Base-by-base conservation (phyloP, 2,113 vertebrate species). In the Acrocephalus kingi region DNA sequence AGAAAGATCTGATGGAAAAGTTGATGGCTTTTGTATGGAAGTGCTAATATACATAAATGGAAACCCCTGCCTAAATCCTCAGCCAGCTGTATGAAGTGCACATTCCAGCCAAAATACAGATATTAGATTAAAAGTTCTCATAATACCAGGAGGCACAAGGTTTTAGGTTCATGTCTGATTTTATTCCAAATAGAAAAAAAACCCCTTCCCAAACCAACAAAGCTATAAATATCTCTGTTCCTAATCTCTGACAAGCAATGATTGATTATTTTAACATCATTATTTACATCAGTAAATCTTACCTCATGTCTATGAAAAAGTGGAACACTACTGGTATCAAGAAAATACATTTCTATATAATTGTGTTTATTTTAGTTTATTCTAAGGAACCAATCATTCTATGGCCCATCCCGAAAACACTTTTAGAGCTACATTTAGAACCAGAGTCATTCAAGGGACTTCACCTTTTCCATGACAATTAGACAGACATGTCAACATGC, bases 1-100 rank as follows among this genome's bases (percentile, higher is more conserved):
- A 91, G 83, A 90, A 95, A 84, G 11, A 63, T 89, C 68, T 63
- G 67, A 78, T 51, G 54, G 75, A 93, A 89, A 81, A 86, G 14
- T 63, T 83, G 54, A 61, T 91, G 51, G 10, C 12, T 54, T 85
- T 45, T 84, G 16, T 78, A 21, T 55, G 48, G 91, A 93, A 61
- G 72, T 48, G 28, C 18, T 90, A 39, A 72, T 46, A 11, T 15
- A 11, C 9, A 35, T 33, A 87, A 82, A 80, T 28, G 39, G 43
- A 86, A 94, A 31, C 25, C 74, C 52, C 22, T 62, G 66, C n/a
- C 56, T 78, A 80, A 95, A 81, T 37, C 87, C 20, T 61, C 46
- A 73, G 14, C 58, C 61, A 45, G 33, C 77, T n/a, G 8, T 41
- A 91, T 80, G 43, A 76, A 71, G 55, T 59, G 51, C 64, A 86